A percentile compares a stretch with the other conserved stretches of the same genome.
Evolutionary conservation across 2,113 vertebrate genomes (phyloP).

Genomic region (Gymnobelideus leadbeateri): DNA sequence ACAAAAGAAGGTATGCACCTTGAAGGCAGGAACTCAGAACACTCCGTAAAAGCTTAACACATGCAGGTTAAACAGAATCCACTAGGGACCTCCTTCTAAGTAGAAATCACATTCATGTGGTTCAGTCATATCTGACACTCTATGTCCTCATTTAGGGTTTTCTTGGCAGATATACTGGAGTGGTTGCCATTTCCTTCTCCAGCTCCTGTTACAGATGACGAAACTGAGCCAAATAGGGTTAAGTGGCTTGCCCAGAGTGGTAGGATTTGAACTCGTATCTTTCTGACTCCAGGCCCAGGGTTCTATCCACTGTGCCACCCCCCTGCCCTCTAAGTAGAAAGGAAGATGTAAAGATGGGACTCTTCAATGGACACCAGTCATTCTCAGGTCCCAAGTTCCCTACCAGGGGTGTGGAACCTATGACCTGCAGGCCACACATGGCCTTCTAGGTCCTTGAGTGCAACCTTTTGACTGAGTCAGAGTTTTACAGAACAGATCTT

Average conservation of each 20-base stretch:
- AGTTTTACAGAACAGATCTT: too few relatives aligned
- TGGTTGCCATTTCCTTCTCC: neutral
- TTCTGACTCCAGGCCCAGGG: neutral
- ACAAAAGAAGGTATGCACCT: neutral
- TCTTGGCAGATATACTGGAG: neutral
- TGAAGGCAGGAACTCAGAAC: neutral
- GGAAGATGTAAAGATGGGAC: too few relatives aligned
- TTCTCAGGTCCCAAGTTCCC: neutral
- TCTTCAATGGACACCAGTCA: neutral
- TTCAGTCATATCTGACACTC: neutral
- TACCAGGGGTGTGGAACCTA: neutral
- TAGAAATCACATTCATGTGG: neutral
- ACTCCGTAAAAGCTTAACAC: neutral
- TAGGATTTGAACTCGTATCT: neutral
- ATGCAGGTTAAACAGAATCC: neutral
- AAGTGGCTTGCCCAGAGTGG: neutral
- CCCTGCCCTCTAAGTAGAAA: neutral
- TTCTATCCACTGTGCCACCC: neutral
- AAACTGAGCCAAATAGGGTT: neutral
- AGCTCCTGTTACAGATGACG: neutral
- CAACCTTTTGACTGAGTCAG: too few relatives aligned
- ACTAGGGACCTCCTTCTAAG: neutral
- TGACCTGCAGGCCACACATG: too few relatives aligned
- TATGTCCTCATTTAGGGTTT: neutral
- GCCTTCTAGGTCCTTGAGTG: too few relatives aligned